Percentiles rank a stretch among this genome's conserved stretches.
phyloP scores from a whole-genome alignment of 92 coral and sea anemone species.

The Siderastrea radians region DNA sequence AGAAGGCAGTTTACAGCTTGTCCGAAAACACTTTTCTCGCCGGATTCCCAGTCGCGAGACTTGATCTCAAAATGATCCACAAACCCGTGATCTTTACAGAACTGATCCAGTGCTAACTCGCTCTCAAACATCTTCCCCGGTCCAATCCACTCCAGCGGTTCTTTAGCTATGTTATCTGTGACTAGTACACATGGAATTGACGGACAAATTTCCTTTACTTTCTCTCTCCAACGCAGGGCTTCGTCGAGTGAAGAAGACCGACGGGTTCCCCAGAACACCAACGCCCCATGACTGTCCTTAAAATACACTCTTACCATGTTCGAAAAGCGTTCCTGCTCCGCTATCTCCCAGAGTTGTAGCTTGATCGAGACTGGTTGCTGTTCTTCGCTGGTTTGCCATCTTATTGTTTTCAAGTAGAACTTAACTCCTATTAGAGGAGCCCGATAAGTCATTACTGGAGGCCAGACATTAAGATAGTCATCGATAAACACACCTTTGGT shows the following conservation, averaged over 20 bases:
- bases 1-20: conserved; percentile 70
- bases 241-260: conserved; percentile 61
- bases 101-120: conserved; percentile 67
- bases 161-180: conserved; percentile 68
- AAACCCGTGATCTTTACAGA: conserved; percentile 72
- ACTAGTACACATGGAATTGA: conserved; percentile 72
- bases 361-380: conserved; percentile 33
- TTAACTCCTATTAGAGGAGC: conserved; percentile 64
- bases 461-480: conserved; percentile 69
- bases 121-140: conserved; percentile 61
- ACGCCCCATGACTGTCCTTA: conserved; percentile 64
- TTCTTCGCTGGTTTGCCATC: conserved; percentile 32
- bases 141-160: conserved; percentile 74
- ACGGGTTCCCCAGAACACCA: conserved; percentile 85
- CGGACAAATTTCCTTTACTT: conserved; percentile 37
- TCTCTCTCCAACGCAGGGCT: conserved; percentile 67
- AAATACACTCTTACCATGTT: conserved; percentile 27
- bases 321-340: conserved; percentile 66
- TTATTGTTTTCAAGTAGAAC: conserved; percentile 40
- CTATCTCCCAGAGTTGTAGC: conserved; percentile 78
- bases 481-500: conserved; percentile 72
- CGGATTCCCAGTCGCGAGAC: conserved; percentile 72
- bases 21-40: conserved; percentile 75
- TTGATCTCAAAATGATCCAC: conserved; percentile 77
- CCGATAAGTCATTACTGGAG: conserved; percentile 45